Evolutionary conservation across 2,888 invertebrate genomes (phyloP).

Genomic region (Hedychridium roseum): DNA sequence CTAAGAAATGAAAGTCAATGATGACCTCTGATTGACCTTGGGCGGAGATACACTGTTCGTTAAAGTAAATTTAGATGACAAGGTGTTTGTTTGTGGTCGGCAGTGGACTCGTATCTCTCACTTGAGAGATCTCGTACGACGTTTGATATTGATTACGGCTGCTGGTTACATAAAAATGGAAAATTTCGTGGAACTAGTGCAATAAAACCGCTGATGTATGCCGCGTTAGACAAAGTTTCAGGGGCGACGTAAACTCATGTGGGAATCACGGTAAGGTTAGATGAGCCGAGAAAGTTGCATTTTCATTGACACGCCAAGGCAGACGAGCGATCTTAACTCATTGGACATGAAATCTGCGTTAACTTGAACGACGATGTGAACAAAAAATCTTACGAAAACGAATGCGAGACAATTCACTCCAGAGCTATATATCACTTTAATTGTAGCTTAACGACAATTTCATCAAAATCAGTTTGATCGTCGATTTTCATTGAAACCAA

Average conservation of each 20-base stretch:
- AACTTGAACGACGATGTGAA: conserved; percentile 41
- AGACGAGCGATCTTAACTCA: conserved; percentile 48
- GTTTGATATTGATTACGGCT: too few relatives aligned
- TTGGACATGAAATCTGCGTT: conserved; percentile 47
- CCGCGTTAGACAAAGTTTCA: not conserved
- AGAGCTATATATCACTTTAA: conserved; percentile 55
- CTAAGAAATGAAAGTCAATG: too few relatives aligned
- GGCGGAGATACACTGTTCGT: too few relatives aligned
- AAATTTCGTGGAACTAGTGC: conserved; percentile 28
- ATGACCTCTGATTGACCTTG: too few relatives aligned
- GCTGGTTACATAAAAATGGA: too few relatives aligned
- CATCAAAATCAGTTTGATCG: conserved; percentile 34
- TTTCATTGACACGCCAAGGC: conserved; percentile 56
- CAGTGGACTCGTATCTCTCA: too few relatives aligned
- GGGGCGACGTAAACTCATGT: not conserved
- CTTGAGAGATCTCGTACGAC: too few relatives aligned
- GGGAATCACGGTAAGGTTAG: not conserved
- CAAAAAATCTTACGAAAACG: too few relatives aligned
- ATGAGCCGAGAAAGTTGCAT: conserved; percentile 50
- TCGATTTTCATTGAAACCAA: conserved; percentile 22
- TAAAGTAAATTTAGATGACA: too few relatives aligned
- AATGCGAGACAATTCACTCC: conserved; percentile 52
- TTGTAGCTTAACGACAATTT: conserved; percentile 55
- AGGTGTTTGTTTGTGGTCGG: too few relatives aligned
- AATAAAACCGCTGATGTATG: conserved; percentile 22